Percentiles rank a stretch among this genome's conserved stretches.
These are phyloP conservation scores for Myripristis murdjan DNA, from an alignment of 2,797 vertebrate genomes.

Conservation along the genomic window DNA sequence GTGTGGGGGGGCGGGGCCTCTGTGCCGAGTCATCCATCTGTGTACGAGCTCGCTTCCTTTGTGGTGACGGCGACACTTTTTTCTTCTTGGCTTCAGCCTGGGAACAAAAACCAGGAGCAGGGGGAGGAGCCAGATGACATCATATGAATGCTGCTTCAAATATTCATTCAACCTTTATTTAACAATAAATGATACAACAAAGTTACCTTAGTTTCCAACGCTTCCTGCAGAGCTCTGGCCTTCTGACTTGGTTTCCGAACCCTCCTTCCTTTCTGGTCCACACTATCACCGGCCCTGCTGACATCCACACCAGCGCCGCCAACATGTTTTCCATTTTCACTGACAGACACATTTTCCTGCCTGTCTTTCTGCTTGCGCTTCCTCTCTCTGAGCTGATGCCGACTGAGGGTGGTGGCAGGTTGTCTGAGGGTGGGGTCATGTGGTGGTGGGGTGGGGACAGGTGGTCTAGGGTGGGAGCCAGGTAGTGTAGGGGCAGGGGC, in stretches of 20 bases:
- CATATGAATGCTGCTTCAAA: too few species aligned
- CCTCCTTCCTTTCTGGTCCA: constrained; percentile 36
- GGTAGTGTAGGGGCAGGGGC: too few species aligned
- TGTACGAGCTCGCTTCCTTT: neutral
- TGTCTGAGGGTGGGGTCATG: neutral
- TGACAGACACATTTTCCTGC: neutral
- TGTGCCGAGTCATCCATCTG: neutral
- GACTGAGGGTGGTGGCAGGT: neutral
- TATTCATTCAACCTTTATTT: too few species aligned
- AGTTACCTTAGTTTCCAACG: constrained; percentile 37
- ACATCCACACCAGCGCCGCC: neutral
- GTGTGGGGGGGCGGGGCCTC: neutral
- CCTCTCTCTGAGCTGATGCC: neutral
- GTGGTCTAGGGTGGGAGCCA: too few species aligned
- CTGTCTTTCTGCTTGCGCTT: constrained; percentile 22
- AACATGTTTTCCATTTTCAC: neutral
- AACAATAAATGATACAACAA: too few species aligned
- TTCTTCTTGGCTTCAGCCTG: constrained; percentile 46
- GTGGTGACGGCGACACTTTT: constrained; percentile 4
- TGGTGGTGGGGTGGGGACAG: neutral
- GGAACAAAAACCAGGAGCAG: constrained; percentile 11
- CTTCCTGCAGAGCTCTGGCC: constrained; percentile 47
- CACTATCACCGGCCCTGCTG: neutral
- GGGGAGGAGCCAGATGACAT: neutral
- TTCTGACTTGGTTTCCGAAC: constrained; percentile 62